Evolutionary conservation across 2,888 invertebrate genomes (phyloP), one percentile per base, ranked within the genome.

Genomic region (Idaea aversata): DNA sequence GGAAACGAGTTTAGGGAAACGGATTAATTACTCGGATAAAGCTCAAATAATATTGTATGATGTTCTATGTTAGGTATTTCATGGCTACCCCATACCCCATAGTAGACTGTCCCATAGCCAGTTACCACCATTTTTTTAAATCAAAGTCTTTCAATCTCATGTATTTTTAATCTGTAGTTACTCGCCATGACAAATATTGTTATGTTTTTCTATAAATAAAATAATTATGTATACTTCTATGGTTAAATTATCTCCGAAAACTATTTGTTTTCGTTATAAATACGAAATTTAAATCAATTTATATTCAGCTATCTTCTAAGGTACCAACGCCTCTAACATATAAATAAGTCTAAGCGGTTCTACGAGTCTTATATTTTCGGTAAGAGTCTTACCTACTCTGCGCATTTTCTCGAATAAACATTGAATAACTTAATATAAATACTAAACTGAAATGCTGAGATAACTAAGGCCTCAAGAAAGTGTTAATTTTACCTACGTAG

Each of bases 321-420:
- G 6, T 47, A 10, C 13, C 47, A 47, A 47, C 47, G 47, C 13
- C 0, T 13, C 6, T 47, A 47, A 47, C 7, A 47, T 47, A 47
- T 10, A 47, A 47, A 47, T 47, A 47, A 47, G 47, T 10, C 10
- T 47, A 47, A 47, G 47, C 47, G 47, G 47, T 47, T 10, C 47
- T 47, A 13, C 13, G 47, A 47, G 47, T 13, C 7, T 47, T 3
- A 47, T 47, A 25, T 47, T 47, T 47, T 7, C 4, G 47, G 47
- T 47, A 13, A 47, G 47, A 47, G 13, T 47, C 47, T 47, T 47
- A 47, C 2, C 7, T 13, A 47, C 10, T 47, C 47, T 5, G 7
- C 47, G 47, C 47, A 47, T 47, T 47, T 47, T 47, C 47, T 47
- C 47, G 47, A 47, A 47, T 47, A 47, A 47, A 47, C 47, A 47